These are phyloP conservation scores for Hydropsyche tenuis DNA, from an alignment of 1,140 invertebrate species.

Conservation along the genomic window DNA sequence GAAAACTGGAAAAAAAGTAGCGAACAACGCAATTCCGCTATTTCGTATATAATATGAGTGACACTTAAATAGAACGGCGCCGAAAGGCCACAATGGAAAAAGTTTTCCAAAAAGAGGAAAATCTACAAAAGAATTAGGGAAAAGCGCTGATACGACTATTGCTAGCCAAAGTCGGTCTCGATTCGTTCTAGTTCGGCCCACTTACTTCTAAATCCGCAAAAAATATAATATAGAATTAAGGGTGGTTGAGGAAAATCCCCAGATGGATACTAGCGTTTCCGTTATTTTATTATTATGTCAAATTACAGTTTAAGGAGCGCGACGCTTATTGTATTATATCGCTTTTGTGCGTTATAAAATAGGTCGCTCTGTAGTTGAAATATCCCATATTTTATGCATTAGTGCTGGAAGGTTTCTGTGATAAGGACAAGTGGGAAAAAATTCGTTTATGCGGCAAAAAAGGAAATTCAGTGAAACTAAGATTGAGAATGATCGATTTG, in stretches of 20 bases:
- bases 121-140: constrained; percentile 13
- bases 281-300: too few species aligned
- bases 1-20: neutral
- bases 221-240: too few species aligned
- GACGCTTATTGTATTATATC: too few species aligned
- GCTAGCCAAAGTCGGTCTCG: neutral
- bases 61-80: constrained; percentile 10
- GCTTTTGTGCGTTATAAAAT: too few species aligned
- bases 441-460: neutral
- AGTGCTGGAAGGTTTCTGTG: neutral
- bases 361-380: neutral
- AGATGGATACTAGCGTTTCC: too few species aligned
- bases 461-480: neutral
- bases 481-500: constrained; percentile 18
- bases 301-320: too few species aligned
- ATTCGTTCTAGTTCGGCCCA: too few species aligned
- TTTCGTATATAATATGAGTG: constrained; percentile 14
- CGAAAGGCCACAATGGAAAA: constrained; percentile 15
- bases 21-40: neutral
- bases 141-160: constrained; percentile 5
- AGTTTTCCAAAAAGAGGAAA: neutral
- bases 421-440: constrained; percentile 3
- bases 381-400: constrained; percentile 20
- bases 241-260: too few species aligned
- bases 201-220: too few species aligned